Conservation (phyloP, 2,888 invertebrate species). For the Ethmia dodecea region DNA sequence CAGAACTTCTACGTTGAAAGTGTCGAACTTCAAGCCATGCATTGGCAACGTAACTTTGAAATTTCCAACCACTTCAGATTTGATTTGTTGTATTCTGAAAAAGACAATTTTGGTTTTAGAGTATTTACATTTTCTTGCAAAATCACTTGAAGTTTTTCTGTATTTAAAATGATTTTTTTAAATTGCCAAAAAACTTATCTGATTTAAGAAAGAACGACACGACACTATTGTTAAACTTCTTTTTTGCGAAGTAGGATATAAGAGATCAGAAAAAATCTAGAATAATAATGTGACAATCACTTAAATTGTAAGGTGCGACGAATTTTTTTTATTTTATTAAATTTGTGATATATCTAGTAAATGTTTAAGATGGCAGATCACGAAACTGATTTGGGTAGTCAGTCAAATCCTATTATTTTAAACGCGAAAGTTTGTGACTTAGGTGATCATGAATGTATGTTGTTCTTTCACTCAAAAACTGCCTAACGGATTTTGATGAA, state of each 20-base stretch:
- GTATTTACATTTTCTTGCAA: background rate
- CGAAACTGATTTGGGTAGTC: too few relatives aligned
- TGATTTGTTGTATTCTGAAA: constrained; percentile 40
- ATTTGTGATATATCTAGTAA: too few relatives aligned
- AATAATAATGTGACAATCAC: background rate
- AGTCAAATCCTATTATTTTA: too few relatives aligned
- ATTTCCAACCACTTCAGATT: constrained; percentile 28
- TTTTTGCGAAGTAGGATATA: background rate
- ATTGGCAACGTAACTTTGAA: constrained; percentile 32
- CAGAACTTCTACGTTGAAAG: constrained; percentile 16
- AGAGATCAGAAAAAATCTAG: background rate
- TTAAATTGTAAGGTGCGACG: too few relatives aligned
- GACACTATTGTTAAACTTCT: too few relatives aligned
- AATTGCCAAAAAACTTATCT: too few relatives aligned
- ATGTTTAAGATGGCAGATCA: too few relatives aligned
- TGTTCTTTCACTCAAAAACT: background rate
- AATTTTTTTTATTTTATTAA: too few relatives aligned
- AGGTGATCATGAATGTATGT: too few relatives aligned
- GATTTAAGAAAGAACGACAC: too few relatives aligned
- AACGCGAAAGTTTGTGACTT: too few relatives aligned
- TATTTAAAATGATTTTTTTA: background rate
- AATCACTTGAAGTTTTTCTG: background rate
- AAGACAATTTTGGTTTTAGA: background rate
- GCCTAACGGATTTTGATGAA: background rate
- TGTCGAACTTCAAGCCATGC: constrained; percentile 31